These are phyloP conservation scores for Drosophila jambulina DNA, from an alignment of 1,140 invertebrate species.

Conservation along the genomic window DNA sequence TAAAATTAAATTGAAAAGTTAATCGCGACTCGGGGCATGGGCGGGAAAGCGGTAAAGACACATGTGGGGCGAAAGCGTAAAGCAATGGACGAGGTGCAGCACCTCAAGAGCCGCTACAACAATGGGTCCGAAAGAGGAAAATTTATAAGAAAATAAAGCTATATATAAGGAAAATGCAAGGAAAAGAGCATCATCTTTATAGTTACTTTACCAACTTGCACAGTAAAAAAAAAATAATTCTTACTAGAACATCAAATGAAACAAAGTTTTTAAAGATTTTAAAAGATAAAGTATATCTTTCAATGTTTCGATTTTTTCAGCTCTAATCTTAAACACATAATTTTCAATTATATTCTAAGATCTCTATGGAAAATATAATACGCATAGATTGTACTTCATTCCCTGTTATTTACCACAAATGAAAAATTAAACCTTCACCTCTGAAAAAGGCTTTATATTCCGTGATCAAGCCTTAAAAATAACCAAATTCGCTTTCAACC, in stretches of 20 bases:
- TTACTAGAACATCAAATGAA: not conserved
- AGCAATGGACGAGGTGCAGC: constrained; percentile 54
- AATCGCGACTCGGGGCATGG: constrained; percentile 60
- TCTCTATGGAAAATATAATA: not conserved
- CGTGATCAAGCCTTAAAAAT: not conserved
- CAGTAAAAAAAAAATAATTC: not conserved
- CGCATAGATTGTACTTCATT: too few species aligned
- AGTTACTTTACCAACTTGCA: not conserved
- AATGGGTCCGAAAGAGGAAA: constrained; percentile 12
- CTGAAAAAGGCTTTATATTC: not conserved
- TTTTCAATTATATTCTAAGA: not conserved
- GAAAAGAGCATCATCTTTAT: not conserved
- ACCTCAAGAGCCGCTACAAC: constrained; percentile 12
- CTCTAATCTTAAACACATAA: too few species aligned
- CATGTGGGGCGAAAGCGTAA: constrained; percentile 65
- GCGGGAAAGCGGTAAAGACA: constrained; percentile 32
- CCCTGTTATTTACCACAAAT: not conserved
- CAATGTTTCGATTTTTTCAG: not conserved
- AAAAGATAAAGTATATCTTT: too few species aligned
- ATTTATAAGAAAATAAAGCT: not conserved
- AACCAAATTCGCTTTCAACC: not conserved
- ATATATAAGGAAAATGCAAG: not conserved
- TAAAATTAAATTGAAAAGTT: constrained; percentile 81
- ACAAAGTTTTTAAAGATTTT: too few species aligned
- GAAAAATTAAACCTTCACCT: not conserved